phyloP scores from a whole-genome alignment of 2,113 vertebrate genomes.

The Mus spicilegus region DNA sequence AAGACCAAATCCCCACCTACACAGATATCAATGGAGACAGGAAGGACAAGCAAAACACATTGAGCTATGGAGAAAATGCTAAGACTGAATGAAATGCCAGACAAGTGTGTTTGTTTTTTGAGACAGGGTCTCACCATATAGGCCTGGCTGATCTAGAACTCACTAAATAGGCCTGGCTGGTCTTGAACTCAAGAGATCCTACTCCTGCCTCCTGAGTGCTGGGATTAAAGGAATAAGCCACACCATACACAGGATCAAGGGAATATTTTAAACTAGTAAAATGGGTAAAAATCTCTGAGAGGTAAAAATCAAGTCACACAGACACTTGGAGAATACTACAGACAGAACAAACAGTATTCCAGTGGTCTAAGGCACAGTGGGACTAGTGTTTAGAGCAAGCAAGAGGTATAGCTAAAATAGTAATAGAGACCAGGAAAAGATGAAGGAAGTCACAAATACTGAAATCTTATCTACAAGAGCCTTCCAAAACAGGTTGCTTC shows the following conservation, averaged over 20 bases:
- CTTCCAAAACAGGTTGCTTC: not conserved
- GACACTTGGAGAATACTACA: not conserved
- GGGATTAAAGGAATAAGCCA: not conserved
- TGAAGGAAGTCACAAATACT: not conserved
- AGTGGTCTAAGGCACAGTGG: not conserved
- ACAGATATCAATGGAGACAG: not conserved
- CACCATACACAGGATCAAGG: not conserved
- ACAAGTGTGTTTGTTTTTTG: not conserved
- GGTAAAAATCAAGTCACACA: not conserved
- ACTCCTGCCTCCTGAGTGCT: not conserved
- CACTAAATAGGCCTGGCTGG: not conserved
- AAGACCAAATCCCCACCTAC: not conserved
- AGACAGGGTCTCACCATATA: not conserved
- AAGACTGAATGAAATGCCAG: not conserved
- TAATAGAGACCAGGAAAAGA: fast-evolving
- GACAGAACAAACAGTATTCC: not conserved
- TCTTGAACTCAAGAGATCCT: not conserved
- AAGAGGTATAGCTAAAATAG: not conserved
- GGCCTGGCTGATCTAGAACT: not conserved
- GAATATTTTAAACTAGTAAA: not conserved
- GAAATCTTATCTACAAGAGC: not conserved
- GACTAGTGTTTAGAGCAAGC: not conserved
- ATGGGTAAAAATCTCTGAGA: not conserved
- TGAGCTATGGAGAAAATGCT: too few species aligned
- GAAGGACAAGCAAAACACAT: not conserved